Base-by-base conservation (phyloP, 2,888 invertebrate genomes). In the Malthinus seriepunctatus region DNA sequence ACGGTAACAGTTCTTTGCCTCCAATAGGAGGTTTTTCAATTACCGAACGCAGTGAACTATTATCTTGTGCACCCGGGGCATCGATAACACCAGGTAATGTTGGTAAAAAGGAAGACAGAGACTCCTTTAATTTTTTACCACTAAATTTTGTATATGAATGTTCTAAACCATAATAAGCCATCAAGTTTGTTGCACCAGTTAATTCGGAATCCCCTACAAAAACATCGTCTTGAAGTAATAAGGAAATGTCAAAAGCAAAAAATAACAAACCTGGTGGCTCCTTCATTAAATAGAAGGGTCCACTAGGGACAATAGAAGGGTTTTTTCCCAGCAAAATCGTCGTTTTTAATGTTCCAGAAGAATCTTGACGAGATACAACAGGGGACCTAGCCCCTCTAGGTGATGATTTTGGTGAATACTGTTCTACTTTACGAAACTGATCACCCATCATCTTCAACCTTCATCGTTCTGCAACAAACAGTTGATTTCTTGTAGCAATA, bases 141-240 rank as follows among this genome's bases (percentile, higher is more conserved):
- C 94, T 96, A 81, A 97, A 97, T 84, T 96, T 97, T 81, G 93
- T 96, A 79, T 97, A 95, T 12, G 97, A 95, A 81, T 97, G 96
- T 81, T 97, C 97, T 65, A 97, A 84, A 67, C 93, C 94, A 87
- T 97, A 93, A 83, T 93, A 90, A 74, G 91, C 90, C 93, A 97
- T 96, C 79, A 97, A 88, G 84, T 97, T 97, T 69, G 92, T 95
- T 72, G 96, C 95, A 64, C 97, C 97, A 63, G 97, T 97, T 70
- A 95, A 81, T 80, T 95, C 95, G 78, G 92, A 92, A 83, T 93
- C 91, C 80, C 87, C 94, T 92, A 77, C 58, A 66, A 64, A 39
- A 32, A 10, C n/a, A 3, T 33, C n/a, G n/a, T n/a, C n/a, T 47
- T 2, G 3, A 51, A 38, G 32, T 42, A 37, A 37, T 23, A 52